Evolutionary conservation across 1,140 invertebrate genomes (phyloP).

Genomic region (Drosophila ercepeae): DNA sequence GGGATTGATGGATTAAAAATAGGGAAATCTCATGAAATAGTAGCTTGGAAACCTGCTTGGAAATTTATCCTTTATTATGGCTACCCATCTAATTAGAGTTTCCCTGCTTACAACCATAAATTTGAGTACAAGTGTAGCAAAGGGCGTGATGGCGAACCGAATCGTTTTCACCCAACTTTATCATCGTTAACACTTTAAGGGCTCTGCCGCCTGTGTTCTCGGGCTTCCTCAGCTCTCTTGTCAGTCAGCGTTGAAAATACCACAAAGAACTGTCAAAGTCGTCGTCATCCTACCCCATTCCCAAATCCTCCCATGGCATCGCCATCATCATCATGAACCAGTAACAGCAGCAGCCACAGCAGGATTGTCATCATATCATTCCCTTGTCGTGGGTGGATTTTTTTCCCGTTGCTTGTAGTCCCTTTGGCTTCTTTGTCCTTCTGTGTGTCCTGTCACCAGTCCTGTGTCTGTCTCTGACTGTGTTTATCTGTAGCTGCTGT

Average conservation of each 20-base stretch:
- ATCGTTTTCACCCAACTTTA: slow-evolving; percentile 43
- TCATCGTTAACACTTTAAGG: slow-evolving; percentile 71
- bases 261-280: slow-evolving; percentile 80
- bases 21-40: not conserved
- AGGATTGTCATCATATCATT: slow-evolving; percentile 53
- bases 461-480: slow-evolving; percentile 9
- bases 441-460: slow-evolving; percentile 52
- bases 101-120: not conserved
- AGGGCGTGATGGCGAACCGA: not conserved
- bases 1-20: not conserved
- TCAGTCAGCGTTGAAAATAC: slow-evolving; percentile 49
- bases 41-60: too few relatives aligned
- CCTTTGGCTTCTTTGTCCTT: slow-evolving; percentile 54
- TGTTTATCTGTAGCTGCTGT: slow-evolving; percentile 52
- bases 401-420: slow-evolving; percentile 45
- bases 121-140: not conserved
- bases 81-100: not conserved
- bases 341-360: slow-evolving; percentile 26
- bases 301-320: slow-evolving; percentile 8
- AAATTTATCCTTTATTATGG: not conserved
- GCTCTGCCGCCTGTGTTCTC: slow-evolving; percentile 8
- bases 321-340: slow-evolving; percentile 40
- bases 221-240: slow-evolving; percentile 7
- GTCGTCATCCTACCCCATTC: slow-evolving; percentile 36
- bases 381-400: slow-evolving; percentile 48